Percentiles rank a stretch among this genome's conserved stretches.
phyloP scores from a whole-genome alignment of 2,888 invertebrate species.

The Netelia fuscicornis region DNA sequence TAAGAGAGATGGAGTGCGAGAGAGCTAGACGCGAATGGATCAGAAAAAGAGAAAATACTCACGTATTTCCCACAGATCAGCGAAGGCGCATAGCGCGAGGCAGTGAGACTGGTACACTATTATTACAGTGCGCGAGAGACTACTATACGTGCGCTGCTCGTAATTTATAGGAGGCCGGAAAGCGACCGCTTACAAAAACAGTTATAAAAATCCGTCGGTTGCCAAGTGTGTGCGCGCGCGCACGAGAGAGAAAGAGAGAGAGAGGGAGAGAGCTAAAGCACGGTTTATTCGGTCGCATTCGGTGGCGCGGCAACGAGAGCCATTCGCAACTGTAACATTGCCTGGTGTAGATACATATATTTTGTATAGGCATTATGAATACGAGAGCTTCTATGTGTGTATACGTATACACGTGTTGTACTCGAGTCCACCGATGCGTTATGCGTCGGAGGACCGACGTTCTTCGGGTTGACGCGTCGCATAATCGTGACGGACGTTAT shows the following conservation, averaged over 20 bases:
- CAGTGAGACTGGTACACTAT: conserved; percentile 62
- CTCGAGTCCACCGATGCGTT: conserved; percentile 71
- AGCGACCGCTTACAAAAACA: conserved; percentile 79
- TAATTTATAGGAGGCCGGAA: conserved; percentile 82
- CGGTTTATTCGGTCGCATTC: conserved; percentile 44
- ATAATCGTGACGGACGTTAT: conserved; percentile 83
- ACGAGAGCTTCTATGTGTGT: background rate
- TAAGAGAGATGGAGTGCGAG: conserved; percentile 35
- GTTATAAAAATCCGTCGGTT: conserved; percentile 81
- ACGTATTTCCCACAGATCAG: conserved; percentile 82
- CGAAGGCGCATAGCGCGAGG: conserved; percentile 72
- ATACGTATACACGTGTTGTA: conserved; percentile 36
- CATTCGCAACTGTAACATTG: conserved; percentile 40
- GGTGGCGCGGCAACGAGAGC: conserved; percentile 43
- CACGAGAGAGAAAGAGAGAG: too few species aligned
- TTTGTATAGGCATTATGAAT: background rate
- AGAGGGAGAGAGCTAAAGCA: conserved; percentile 8
- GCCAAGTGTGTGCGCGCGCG: conserved; percentile 71
- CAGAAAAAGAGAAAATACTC: conserved; percentile 71
- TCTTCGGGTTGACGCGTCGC: conserved; percentile 79
- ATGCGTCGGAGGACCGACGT: conserved; percentile 69
- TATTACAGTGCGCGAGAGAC: conserved; percentile 73
- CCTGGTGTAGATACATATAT: conserved; percentile 6
- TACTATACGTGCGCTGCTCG: conserved; percentile 72
- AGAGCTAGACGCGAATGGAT: conserved; percentile 22